Percentiles rank a stretch among this genome's conserved stretches.
phyloP scores from a whole-genome alignment of 2,888 invertebrate genomes.

The Pachycephus smyrnensis region DNA sequence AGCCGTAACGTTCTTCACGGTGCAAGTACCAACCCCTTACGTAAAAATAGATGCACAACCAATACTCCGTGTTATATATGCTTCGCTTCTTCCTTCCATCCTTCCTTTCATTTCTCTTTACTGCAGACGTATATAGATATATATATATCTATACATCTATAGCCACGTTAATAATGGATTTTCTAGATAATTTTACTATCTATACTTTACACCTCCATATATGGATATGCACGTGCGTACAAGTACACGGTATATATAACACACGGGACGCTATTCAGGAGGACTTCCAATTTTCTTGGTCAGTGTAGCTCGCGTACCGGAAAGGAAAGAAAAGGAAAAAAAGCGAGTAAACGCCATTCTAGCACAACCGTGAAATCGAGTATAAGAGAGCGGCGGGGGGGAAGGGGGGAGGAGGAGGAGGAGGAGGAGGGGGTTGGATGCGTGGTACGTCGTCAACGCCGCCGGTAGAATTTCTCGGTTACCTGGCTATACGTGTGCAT shows the following conservation, averaged over 20 bases:
- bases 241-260: neutral
- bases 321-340: neutral
- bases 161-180: neutral
- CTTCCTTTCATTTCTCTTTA: neutral
- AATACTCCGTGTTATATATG: constrained; percentile 30
- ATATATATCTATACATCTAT: neutral
- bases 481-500: constrained; percentile 37
- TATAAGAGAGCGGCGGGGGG: neutral
- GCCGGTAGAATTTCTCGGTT: constrained; percentile 40
- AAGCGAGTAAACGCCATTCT: neutral
- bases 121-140: neutral
- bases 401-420: neutral
- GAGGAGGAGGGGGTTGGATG: neutral
- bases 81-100: neutral
- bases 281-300: neutral
- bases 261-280: neutral
- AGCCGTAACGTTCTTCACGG: neutral
- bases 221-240: neutral
- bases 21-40: constrained; percentile 16
- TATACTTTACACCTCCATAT: neutral
- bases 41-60: constrained; percentile 57
- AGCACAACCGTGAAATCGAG: neutral
- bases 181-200: neutral
- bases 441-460: constrained; percentile 6
- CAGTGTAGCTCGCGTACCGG: neutral